Conservation (phyloP, 2,888 invertebrate species). For the Orchesella flavescens region DNA sequence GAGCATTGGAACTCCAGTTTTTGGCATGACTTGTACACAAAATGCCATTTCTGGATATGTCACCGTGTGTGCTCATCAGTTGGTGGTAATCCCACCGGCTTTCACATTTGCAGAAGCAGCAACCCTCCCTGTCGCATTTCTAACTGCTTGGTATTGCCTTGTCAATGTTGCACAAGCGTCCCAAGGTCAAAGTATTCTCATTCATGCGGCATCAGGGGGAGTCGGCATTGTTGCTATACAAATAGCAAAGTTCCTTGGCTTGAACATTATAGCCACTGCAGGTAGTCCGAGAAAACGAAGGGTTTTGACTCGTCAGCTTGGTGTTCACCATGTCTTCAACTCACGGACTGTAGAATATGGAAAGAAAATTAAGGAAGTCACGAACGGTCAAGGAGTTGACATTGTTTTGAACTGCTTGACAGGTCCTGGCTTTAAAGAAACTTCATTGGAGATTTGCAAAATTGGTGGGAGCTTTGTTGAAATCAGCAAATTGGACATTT, state of each 20-base stretch:
- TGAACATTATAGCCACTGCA: constrained; percentile 29
- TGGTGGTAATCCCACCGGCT: background rate
- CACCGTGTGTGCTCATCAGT: background rate
- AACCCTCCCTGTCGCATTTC: constrained; percentile 35
- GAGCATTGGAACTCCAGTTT: constrained; percentile 26
- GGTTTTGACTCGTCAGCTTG: constrained; percentile 12
- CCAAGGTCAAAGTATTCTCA: background rate
- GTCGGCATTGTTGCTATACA: constrained; percentile 43
- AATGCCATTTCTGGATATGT: constrained; percentile 16
- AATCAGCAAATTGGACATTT: constrained; percentile 46
- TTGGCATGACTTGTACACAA: background rate
- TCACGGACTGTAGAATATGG: constrained; percentile 8
- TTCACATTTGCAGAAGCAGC: constrained; percentile 34
- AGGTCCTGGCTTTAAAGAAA: constrained; percentile 43
- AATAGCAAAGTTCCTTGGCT: constrained; percentile 23
- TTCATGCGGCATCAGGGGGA: constrained; percentile 52
- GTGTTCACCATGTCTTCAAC: constrained; percentile 30
- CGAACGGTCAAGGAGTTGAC: constrained; percentile 17
- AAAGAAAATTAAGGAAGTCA: constrained; percentile 1
- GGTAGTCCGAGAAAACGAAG: constrained; percentile 31
- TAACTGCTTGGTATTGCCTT: constrained; percentile 35
- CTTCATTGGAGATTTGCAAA: constrained; percentile 16
- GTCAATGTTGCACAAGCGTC: constrained; percentile 13
- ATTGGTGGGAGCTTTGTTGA: constrained; percentile 32
- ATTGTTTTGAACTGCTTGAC: constrained; percentile 45